Conservation (phyloP, 2,888 invertebrate species). For the Bombylius major region DNA sequence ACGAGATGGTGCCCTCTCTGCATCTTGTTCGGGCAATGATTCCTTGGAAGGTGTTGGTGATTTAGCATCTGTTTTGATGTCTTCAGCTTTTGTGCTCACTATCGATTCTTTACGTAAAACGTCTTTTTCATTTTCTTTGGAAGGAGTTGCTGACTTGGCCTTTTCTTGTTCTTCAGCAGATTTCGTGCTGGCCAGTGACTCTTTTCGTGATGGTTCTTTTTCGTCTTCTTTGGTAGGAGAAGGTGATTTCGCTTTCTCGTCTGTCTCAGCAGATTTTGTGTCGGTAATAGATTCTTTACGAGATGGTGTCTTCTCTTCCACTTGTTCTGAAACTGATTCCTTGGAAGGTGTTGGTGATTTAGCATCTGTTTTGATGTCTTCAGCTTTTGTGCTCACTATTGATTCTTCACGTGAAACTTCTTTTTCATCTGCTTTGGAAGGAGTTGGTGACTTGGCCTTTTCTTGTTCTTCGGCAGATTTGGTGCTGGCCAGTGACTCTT, state of each 20-base stretch:
- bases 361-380: background rate
- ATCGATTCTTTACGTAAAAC: slow-evolving; percentile 12
- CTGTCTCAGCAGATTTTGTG: slow-evolving; percentile 15
- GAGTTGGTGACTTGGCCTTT: background rate
- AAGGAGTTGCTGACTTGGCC: no score
- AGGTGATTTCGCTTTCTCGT: background rate
- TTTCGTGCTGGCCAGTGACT: no score
- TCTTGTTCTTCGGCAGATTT: slow-evolving; percentile 3
- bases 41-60: slow-evolving; percentile 16
- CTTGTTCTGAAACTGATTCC: background rate
- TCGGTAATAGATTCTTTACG: slow-evolving; percentile 21
- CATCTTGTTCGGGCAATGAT: slow-evolving; percentile 15
- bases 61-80: background rate
- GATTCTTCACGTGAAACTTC: slow-evolving; percentile 14
- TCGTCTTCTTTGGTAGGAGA: background rate
- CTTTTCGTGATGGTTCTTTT: no score
- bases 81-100: slow-evolving; percentile 13
- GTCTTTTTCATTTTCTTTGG: background rate
- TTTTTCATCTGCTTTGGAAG: slow-evolving; percentile 16
- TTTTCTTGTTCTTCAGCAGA: no score
- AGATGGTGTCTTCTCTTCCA: slow-evolving; percentile 11
- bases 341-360: background rate
- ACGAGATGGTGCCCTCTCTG: no score
- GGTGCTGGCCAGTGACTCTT: slow-evolving; percentile 14
- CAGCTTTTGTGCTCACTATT: background rate